Percentiles rank a stretch among this genome's conserved stretches.
phyloP scores from a whole-genome alignment of 2,888 invertebrate genomes.

The Spialia ferax region DNA sequence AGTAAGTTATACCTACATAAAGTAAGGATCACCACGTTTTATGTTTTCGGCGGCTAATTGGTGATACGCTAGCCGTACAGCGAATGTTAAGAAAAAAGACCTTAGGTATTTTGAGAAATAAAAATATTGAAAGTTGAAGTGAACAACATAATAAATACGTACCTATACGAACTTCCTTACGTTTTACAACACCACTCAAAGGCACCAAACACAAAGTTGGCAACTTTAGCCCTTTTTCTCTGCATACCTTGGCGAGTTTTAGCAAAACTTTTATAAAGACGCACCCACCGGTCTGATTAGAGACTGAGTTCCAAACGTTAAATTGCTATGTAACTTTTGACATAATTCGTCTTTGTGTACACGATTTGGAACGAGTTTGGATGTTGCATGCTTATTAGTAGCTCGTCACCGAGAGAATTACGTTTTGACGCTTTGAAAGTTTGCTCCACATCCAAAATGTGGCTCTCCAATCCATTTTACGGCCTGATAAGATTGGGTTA shows the following conservation, averaged over 20 bases:
- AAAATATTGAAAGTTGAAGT: constrained; percentile 4
- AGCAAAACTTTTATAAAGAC: constrained; percentile 31
- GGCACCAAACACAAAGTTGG: constrained; percentile 15
- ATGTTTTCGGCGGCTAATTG: too few species aligned
- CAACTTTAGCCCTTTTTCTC: constrained; percentile 21
- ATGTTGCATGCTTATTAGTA: constrained; percentile 38
- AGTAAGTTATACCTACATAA: too few species aligned
- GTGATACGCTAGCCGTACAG: neutral
- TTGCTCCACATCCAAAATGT: constrained; percentile 24
- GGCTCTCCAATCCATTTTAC: too few species aligned
- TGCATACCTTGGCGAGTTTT: constrained; percentile 15
- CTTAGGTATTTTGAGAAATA: neutral
- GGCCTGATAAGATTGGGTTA: constrained; percentile 17
- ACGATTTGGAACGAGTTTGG: constrained; percentile 31
- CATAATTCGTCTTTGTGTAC: constrained; percentile 39
- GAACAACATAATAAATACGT: constrained; percentile 1
- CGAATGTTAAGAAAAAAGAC: neutral
- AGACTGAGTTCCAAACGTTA: constrained; percentile 33
- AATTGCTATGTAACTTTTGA: constrained; percentile 40
- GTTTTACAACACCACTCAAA: constrained; percentile 8
- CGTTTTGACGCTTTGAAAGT: constrained; percentile 35
- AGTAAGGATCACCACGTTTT: too few species aligned
- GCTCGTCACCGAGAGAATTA: constrained; percentile 33
- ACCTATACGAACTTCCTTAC: neutral
- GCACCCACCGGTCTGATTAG: constrained; percentile 35